Evolutionary conservation across 2,888 invertebrate species (phyloP), one percentile per base, ranked within the genome.

Genomic region (Athalia rosae): DNA sequence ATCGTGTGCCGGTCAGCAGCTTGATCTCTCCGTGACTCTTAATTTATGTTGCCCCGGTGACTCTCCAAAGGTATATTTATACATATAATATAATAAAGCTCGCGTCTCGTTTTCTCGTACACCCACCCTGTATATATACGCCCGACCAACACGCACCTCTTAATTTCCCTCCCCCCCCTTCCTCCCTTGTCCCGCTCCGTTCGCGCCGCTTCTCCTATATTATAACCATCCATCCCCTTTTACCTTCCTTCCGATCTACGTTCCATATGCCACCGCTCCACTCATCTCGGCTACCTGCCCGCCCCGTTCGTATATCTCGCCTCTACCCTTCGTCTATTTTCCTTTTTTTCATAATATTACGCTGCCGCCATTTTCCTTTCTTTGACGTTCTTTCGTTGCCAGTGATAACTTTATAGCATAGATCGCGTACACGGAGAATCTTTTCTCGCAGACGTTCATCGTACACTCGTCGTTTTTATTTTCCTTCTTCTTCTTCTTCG

Each of bases 41-140:
- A 76, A 76, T 67, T 76, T 76, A 76, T 67, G 76, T 63, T 13
- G 53, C 28, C 58, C 58, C 15, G 53, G 50, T 50, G 50, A 67
- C 67, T 67, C 67, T 67, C 28, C 41, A 62, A 76, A 61, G 58
- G 50, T 76, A 76, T 48, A 50, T 59, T 76, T 28, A 28, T 28
- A n/a, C n/a, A n/a, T n/a, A n/a, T n/a, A n/a, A n/a, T n/a, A n/a
- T n/a, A n/a, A n/a, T n/a, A 28, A 28, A 28, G 28, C 28, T 28
- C 28, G 28, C 28, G 28, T 28, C 28, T 28, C 28, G 28, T 28
- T 28, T 28, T 28, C 28, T 28, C 28, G 28, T 28, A 28, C 28
- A 28, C 28, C 28, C 28, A 28, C 28, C 28, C 28, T 28, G 28
- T 28, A 28, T 28, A 28, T 28, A 28, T 28, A 28, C 28, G 28